Percentiles rank a stretch among this genome's conserved stretches.
Evolutionary conservation across 2,888 invertebrate species (phyloP).

Genomic region (Bursaphelenchus okinawaensis): DNA sequence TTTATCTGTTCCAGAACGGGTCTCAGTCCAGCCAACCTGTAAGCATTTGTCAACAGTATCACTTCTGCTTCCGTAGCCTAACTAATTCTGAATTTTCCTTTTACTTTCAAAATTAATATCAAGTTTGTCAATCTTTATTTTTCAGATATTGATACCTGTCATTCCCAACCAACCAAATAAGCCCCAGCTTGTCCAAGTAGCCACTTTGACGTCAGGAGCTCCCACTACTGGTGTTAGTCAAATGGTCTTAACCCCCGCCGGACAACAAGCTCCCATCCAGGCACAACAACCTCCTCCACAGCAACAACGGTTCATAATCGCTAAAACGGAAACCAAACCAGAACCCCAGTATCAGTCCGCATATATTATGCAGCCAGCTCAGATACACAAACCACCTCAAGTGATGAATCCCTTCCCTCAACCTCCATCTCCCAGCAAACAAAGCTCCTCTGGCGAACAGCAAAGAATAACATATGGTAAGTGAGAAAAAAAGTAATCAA

Average conservation of each 20-base stretch:
- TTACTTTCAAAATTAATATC: neutral
- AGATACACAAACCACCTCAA: constrained; percentile 5
- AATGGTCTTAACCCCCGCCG: neutral
- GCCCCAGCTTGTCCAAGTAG: constrained; percentile 8
- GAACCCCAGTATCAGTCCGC: neutral
- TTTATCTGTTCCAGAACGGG: neutral
- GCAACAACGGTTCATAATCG: neutral
- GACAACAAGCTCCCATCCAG: neutral
- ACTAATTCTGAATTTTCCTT: too few relatives aligned
- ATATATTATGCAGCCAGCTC: neutral
- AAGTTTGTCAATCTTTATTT: neutral
- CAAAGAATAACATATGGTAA: constrained; percentile 9
- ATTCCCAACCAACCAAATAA: constrained; percentile 2
- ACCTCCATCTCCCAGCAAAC: neutral
- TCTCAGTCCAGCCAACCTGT: neutral
- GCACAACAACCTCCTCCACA: neutral
- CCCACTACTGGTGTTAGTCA: neutral
- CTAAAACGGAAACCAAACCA: neutral
- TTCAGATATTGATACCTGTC: constrained; percentile 11
- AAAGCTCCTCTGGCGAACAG: neutral
- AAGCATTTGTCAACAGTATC: too few relatives aligned
- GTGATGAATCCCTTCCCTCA: neutral
- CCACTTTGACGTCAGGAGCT: neutral
- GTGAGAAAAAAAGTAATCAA: neutral
- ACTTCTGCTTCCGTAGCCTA: too few relatives aligned